Conservation (phyloP, 2,797 vertebrate genomes). For the Ammospiza maritima region DNA sequence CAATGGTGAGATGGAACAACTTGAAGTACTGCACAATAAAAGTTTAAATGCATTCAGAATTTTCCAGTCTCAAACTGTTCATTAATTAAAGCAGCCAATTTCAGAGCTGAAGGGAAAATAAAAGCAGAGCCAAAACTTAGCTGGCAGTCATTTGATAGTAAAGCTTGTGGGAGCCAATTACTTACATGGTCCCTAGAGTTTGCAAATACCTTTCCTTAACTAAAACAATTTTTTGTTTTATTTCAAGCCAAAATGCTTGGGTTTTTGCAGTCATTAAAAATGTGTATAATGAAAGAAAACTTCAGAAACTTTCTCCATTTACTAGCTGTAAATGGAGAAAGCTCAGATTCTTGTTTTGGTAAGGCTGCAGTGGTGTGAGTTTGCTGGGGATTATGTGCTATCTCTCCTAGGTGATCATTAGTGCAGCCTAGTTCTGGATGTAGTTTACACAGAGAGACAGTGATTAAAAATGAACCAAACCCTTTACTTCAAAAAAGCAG, state of each 20-base stretch:
- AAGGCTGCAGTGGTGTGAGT: background rate
- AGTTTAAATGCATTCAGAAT: conserved; percentile 25
- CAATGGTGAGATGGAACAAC: background rate
- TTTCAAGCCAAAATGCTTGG: background rate
- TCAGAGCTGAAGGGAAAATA: conserved; percentile 42
- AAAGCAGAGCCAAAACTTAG: conserved; percentile 23
- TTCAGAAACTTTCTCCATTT: background rate
- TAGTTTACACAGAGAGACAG: background rate
- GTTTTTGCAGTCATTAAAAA: background rate
- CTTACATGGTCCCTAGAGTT: background rate
- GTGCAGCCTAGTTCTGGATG: background rate
- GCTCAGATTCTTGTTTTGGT: background rate
- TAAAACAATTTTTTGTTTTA: background rate
- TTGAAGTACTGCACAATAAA: background rate
- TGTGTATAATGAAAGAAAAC: background rate
- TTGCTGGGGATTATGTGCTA: background rate
- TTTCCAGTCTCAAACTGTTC: conserved; percentile 27
- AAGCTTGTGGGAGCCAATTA: background rate
- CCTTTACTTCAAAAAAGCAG: background rate
- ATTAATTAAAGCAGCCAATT: conserved; percentile 41
- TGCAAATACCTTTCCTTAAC: background rate
- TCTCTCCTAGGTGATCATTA: background rate
- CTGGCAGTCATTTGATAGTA: background rate
- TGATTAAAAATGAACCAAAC: background rate
- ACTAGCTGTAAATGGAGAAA: background rate